Evolutionary conservation across 2,888 invertebrate species (phyloP), one percentile per base, ranked within the genome.

Genomic region (Cryptocephalus moraei): DNA sequence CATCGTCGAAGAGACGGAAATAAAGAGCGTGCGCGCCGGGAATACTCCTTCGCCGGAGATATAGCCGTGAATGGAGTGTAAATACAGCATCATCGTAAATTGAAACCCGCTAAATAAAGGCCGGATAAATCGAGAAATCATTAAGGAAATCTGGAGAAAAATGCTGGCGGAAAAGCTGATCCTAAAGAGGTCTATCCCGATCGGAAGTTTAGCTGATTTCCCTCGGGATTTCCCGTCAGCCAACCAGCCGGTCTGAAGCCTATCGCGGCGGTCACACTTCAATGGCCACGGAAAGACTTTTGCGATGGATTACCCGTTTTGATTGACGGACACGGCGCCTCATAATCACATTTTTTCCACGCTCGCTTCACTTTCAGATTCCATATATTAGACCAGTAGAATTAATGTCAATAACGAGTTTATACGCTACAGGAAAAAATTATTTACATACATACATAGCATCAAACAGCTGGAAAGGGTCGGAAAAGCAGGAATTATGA

Each of bases 251-350:
- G 22, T 22, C 22, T 22, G 67, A 66, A 66, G 65, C 65, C 63
- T 69, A 69, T 70, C 68, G 65, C 66, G 12, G 63, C 67, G 68
- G 69, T 66, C 69, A 70, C 69, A 68, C 69, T 70, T 69, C 64
- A 70, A 69, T 69, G 67, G 67, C 60, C 64, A 64, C 66, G 64
- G 68, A 68, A 68, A 42, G 32, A 42, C 8, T 64, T 65, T 65
- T 65, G 65, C 66, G 69, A 69, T 59, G 56, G 59, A 59, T 59
- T 67, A 60, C 57, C 50, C 54, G 46, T 50, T 54, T 51, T 53
- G 55, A 46, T 52, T 58, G 58, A 60, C 57, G 55, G 59, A 56
- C 58, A 52, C 45, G 43, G 38, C 11, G 36, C 22, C 6, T 36
- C 47, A 52, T 56, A 53, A 56, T 54, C 53, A 49, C 39, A 41